These are phyloP conservation scores for Maccullochella peelii DNA, from an alignment of 2,113 vertebrate species.

Conservation along the genomic window DNA sequence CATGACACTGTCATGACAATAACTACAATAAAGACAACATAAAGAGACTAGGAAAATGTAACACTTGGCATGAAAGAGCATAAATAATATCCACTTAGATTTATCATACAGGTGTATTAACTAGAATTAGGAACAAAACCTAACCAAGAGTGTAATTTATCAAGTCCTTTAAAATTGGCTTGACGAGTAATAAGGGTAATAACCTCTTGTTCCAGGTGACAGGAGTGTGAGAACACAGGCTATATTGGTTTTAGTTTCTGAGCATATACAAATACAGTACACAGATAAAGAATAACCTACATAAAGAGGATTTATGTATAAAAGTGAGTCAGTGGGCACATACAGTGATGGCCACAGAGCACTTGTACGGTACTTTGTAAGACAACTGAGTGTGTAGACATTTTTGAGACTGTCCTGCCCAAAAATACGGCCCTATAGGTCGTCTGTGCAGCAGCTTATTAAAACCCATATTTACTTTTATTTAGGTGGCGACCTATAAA, in stretches of 20 bases:
- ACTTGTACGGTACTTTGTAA: not conserved
- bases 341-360: not conserved
- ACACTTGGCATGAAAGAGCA: not conserved
- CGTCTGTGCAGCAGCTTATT: too few relatives aligned
- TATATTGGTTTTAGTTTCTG: not conserved
- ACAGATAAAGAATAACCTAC: not conserved
- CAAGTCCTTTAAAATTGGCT: too few relatives aligned
- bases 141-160: too few relatives aligned
- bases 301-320: not conserved
- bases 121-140: not conserved
- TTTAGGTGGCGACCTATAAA: too few relatives aligned
- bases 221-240: not conserved
- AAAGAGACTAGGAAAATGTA: not conserved
- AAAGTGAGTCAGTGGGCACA: not conserved
- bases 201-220: not conserved
- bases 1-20: not conserved
- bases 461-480: too few relatives aligned
- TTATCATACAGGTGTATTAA: not conserved
- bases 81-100: not conserved
- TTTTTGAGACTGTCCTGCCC: too few relatives aligned
- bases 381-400: too few relatives aligned
- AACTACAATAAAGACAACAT: not conserved
- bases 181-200: too few relatives aligned
- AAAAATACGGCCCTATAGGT: too few relatives aligned
- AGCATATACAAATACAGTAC: not conserved